Conservation (phyloP, 2,888 invertebrate genomes). For the Petrophora chlorosata region DNA sequence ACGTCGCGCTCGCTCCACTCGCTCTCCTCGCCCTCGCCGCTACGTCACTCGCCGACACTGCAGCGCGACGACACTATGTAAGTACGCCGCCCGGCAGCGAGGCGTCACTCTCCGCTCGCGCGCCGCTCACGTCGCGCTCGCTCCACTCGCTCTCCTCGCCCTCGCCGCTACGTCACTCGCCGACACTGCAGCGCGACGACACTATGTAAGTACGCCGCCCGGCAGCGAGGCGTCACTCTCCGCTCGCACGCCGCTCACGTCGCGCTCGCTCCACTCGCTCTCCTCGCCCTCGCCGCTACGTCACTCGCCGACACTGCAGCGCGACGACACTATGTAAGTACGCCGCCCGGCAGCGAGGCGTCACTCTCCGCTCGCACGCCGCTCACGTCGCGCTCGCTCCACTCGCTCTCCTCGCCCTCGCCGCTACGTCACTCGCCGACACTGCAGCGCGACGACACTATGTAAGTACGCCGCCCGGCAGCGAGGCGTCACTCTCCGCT, state of each 20-base stretch:
- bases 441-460: conserved; percentile 70
- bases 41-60: conserved; percentile 66
- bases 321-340: conserved; percentile 69
- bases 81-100: conserved; percentile 78
- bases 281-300: conserved; percentile 68
- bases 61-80: conserved; percentile 74
- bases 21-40: conserved; percentile 50
- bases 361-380: too few relatives aligned
- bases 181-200: conserved; percentile 71
- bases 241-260: too few relatives aligned
- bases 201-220: conserved; percentile 72
- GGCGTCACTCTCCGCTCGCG: conserved; percentile 71
- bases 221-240: too few relatives aligned
- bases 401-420: conserved; percentile 75
- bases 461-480: conserved; percentile 70
- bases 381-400: conserved; percentile 76
- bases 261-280: conserved; percentile 77
- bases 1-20: conserved; percentile 77
- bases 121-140: conserved; percentile 77
- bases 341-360: too few relatives aligned
- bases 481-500: too few relatives aligned
- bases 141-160: conserved; percentile 63
- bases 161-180: conserved; percentile 58
- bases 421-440: conserved; percentile 63
- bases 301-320: conserved; percentile 66